Percentiles rank a stretch among this genome's conserved stretches.
These are phyloP conservation scores for Phodopus roborovskii DNA, from an alignment of 2,113 vertebrate species.

Conservation along the genomic window DNA sequence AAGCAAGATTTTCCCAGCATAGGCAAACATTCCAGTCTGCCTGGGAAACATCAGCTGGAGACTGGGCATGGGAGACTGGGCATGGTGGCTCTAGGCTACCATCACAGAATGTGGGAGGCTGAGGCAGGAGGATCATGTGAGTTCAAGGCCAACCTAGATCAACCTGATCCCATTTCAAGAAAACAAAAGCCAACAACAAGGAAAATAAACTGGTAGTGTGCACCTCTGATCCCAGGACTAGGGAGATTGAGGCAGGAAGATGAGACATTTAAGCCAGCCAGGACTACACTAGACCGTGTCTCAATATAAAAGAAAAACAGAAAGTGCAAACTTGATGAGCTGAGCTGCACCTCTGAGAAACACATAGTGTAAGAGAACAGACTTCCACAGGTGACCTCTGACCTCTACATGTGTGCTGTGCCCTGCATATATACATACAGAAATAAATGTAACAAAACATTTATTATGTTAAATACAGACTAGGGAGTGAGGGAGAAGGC, in stretches of 20 bases:
- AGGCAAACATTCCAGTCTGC: not conserved
- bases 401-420: not conserved
- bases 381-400: not conserved
- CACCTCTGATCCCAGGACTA: not conserved
- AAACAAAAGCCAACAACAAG: not conserved
- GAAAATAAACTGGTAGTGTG: not conserved
- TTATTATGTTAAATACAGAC: not conserved
- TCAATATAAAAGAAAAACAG: not conserved
- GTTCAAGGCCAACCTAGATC: not conserved
- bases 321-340: not conserved
- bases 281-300: not conserved
- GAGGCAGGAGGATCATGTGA: not conserved
- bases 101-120: not conserved
- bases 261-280: not conserved
- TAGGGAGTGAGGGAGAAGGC: not conserved
- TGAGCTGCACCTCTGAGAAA: not conserved
- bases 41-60: not conserved
- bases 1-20: not conserved
- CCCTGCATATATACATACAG: not conserved
- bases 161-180: not conserved
- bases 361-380: not conserved
- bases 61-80: not conserved
- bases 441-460: not conserved
- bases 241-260: not conserved
- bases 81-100: not conserved